Evolutionary conservation across 2,888 invertebrate species (phyloP).

Genomic region (Sphaerophoria taeniata): DNA sequence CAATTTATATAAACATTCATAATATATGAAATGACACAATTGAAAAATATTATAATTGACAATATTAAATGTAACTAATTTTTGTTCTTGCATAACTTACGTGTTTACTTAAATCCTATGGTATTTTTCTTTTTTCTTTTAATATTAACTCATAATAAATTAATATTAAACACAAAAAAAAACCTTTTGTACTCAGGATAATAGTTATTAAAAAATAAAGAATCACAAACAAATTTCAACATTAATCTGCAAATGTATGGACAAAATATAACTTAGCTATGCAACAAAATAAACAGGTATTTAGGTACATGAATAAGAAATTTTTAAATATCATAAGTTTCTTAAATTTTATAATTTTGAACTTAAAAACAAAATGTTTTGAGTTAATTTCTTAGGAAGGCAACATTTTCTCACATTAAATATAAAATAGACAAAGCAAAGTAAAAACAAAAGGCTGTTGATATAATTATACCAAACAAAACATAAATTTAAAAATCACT

Average conservation of each 20-base stretch:
- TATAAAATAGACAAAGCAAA: conserved; percentile 42
- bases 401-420: conserved; percentile 2
- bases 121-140: neutral
- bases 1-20: neutral
- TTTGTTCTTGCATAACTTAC: neutral
- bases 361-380: neutral
- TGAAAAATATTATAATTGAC: conserved; percentile 56
- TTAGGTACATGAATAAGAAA: neutral
- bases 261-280: conserved; percentile 10
- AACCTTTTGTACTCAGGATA: conserved; percentile 70
- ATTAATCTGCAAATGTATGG: neutral
- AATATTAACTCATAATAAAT: neutral
- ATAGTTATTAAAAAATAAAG: conserved; percentile 54
- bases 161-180: conserved; percentile 34
- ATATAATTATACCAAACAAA: conserved; percentile 35
- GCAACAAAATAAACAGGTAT: conserved; percentile 6
- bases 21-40: conserved; percentile 27
- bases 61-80: conserved; percentile 63
- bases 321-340: neutral
- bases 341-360: neutral
- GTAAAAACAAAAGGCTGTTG: conserved; percentile 65
- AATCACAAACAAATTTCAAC: neutral
- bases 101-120: conserved; percentile 5
- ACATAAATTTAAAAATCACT: conserved; percentile 1
- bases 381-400: conserved; percentile 10